Evolutionary conservation across 2,113 vertebrate genomes (phyloP), one percentile per base, ranked within the genome.

Genomic region (Alosa alosa): DNA sequence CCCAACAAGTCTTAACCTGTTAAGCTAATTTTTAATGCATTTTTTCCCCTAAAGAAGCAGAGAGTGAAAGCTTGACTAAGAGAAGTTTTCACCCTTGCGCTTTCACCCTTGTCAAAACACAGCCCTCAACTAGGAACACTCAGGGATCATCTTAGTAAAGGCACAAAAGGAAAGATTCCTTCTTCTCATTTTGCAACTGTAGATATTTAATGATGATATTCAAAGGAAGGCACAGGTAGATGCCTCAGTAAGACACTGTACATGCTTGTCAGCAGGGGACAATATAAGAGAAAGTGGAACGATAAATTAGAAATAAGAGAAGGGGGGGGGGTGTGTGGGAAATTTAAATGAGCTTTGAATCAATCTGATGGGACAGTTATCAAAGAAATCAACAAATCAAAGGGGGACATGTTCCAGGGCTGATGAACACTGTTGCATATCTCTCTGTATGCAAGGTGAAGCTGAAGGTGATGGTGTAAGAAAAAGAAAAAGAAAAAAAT

Each of bases 371-470:
- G 4, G 41, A 50, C 72, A 36, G 25, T 83, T 78, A 81, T 83
- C 84, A 83, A 86, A 88, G 82, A 72, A 39, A 5, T 57, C 82
- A 17, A 84, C 50, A 68, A 81, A 84, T 45, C 83, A 84, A 84
- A 68, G 57, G 9, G 45, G 25, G 83, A 83, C 82, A 84, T 75
- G 64, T 25, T 72, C 25, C 31, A 88, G 75, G 86, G 22, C 45
- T 41, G 31, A 22, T 87, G 75, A 87, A 83, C 45, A 85, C 50
- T 49, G 83, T 44, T 83, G 47, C 64, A 17, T 55, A 49, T 46
- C 18, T 86, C 52, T 13, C 3, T 17, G 72, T 9, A n/a, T n/a
- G n/a, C n/a, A n/a, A n/a, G n/a, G n/a, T n/a, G n/a, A n/a, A n/a
- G n/a, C 72, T 75, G 9, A 15, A 75, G 72, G 72, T 78, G 72